Evolutionary conservation across 1,140 invertebrate genomes (phyloP).

Genomic region (Solenopsis fugax): DNA sequence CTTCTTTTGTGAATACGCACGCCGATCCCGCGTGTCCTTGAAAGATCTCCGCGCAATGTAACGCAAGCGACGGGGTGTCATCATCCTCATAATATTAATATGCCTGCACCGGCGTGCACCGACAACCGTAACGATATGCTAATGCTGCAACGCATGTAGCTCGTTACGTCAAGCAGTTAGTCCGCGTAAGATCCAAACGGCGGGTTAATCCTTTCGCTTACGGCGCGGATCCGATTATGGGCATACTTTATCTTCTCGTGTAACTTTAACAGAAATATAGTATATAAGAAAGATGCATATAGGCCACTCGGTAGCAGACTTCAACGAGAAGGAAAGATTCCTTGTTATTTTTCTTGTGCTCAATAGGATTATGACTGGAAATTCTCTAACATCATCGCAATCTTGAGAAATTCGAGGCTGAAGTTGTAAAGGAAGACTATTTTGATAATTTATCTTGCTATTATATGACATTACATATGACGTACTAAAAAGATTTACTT

Average conservation of each 20-base stretch:
- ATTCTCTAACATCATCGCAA: not conserved
- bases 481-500: not conserved
- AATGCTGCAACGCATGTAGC: constrained; percentile 37
- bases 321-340: not conserved
- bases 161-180: constrained; percentile 50
- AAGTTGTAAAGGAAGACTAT: constrained; percentile 5
- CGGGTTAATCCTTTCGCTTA: constrained; percentile 44
- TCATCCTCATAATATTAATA: constrained; percentile 56
- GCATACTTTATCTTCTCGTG: constrained; percentile 41
- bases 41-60: constrained; percentile 66
- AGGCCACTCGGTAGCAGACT: not conserved
- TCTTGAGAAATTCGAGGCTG: not conserved
- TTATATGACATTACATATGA: not conserved
- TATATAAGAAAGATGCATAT: constrained; percentile 12
- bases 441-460: constrained; percentile 14
- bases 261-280: constrained; percentile 21
- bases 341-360: not conserved
- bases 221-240: constrained; percentile 51
- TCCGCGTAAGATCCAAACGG: constrained; percentile 36
- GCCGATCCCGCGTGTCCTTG: constrained; percentile 46
- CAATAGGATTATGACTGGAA: constrained; percentile 2
- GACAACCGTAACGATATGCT: constrained; percentile 45
- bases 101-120: constrained; percentile 38
- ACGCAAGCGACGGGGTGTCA: constrained; percentile 47
- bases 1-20: constrained; percentile 39